Evolutionary conservation across 2,797 vertebrate genomes (phyloP), one percentile per base, ranked within the genome.

Genomic region (Sebastes wilsoni): DNA sequence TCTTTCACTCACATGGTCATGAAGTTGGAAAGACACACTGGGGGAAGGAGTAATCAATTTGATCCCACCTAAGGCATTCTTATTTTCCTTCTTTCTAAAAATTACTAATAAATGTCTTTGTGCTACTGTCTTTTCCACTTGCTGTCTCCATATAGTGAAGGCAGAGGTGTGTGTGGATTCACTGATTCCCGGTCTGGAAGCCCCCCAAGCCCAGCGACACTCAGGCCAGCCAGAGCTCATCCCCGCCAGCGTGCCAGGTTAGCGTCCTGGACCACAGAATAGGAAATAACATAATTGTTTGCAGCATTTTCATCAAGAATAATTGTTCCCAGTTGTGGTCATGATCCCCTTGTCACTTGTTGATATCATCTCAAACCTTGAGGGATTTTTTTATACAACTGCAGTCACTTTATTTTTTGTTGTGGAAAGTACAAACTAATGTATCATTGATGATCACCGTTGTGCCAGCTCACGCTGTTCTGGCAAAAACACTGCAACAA

Each of bases 181-280:
- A 68, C 95, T 99, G 73, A 99, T 99, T 72, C 97, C 97, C 2
- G 98, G 98, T 92, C 95, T 99, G 78, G 97, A 98, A 94, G 95
- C 97, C 10, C 97, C 97, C 0, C 91, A 95, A 91, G 88, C 96
- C 60, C 97, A 97, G 82, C 94, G 93, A 73, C 95, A 96, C 6
- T 78, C 95, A 85, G 96, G 94, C 52, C 97, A 97, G 87, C 93
- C 94, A 1, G 98, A 98, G 81, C 93, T 96, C 3, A 90, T 95
- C 74, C 93, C 96, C 83, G 92, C 96, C 68, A 96, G 91, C 93
- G 91, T 97, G 72, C 95, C 97, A 97, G 97, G 98, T 99, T 93
- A 97, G 97, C 89, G 56, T 78, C 79, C 77, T 81, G 49, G 61
- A 64, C 30, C 30, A 27, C 8, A 70, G 8, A 67, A 54, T 52